Evolutionary conservation across 2,113 vertebrate species (phyloP), one percentile per base, ranked within the genome.

Genomic region (Clarias macrocephalus): DNA sequence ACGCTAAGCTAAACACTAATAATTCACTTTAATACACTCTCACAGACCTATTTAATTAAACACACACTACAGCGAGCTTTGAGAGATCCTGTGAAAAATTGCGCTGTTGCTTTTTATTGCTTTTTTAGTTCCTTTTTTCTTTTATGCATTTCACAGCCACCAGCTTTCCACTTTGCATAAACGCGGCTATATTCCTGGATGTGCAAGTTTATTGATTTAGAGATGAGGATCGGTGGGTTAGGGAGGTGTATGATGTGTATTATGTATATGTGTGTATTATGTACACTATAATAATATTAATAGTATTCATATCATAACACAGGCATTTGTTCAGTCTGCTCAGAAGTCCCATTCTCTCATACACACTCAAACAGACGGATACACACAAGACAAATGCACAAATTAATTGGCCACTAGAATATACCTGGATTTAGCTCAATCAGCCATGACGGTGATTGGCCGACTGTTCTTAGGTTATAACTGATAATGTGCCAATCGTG

Each of bases 11-110:
- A 9, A 82, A 73, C 60, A 60, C 56, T 48, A 57, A 60, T 75
- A 73, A 85, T 19, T 85, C 70, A 62, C 70, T 85, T 72, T 79
- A 82, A 82, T 60, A 77, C 60, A 85, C 75, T 66, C 63, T 37
- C 81, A 70, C 42, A 60, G 28, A 80, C 57, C 54, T 60, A 33
- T 76, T 79, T 90, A 88, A 83, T 82, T 81, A 83, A 82, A 84
- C 76, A 89, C 85, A 80, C 89, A 83, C 48, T 88, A 76, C 73
- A 75, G 68, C 16, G 23, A 33, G 57, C 79, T 62, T 48, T 37
- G 30, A 62, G 57, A 37, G 18, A 62, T 81, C 30, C 16, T 62
- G 54, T 37, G 18, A 62, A 60, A 12, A 81, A 42, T 33, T 11
- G 28, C 30, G 23, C 23, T 60, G 48, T 11, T 77, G 48, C 48